These are phyloP conservation scores for Palloptera scutellata DNA, from an alignment of 2,888 invertebrate genomes.

Conservation along the genomic window DNA sequence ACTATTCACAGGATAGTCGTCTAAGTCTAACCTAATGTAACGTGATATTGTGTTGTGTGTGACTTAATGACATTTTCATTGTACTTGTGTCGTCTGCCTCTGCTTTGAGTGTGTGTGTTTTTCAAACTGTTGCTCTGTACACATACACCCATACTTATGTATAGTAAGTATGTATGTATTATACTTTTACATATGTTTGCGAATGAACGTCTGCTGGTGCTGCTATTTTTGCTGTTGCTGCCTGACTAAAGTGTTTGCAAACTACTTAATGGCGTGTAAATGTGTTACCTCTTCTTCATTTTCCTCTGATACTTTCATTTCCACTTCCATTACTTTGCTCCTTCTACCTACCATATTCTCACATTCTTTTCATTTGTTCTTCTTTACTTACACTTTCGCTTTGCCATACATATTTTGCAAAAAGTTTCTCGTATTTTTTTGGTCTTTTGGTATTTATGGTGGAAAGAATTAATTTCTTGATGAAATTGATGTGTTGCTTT, in stretches of 20 bases:
- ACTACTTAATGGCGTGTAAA: conserved; percentile 62
- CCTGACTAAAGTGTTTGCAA: conserved; percentile 48
- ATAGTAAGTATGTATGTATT: not conserved
- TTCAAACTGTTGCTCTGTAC: not conserved
- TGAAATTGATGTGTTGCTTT: too few relatives aligned
- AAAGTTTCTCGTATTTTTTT: too few relatives aligned
- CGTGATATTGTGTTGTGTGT: conserved; percentile 16
- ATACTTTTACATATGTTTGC: not conserved
- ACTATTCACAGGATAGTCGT: not conserved
- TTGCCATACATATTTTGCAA: too few relatives aligned
- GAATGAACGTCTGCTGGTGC: too few relatives aligned
- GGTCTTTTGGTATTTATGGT: too few relatives aligned
- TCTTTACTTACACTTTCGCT: not conserved
- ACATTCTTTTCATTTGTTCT: not conserved
- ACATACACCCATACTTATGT: conserved; percentile 11
- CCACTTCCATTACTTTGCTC: too few relatives aligned
- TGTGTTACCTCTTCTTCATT: conserved; percentile 40
- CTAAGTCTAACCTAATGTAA: conserved; percentile 11
- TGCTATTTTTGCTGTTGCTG: not conserved
- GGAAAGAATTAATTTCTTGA: too few relatives aligned
- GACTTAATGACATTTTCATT: conserved; percentile 18
- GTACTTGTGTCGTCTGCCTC: not conserved
- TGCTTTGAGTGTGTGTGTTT: conserved; percentile 12
- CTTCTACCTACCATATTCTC: too few relatives aligned
- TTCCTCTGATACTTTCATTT: conserved; percentile 7